Evolutionary conservation across 2,113 vertebrate genomes (phyloP), one percentile per base, ranked within the genome.

Genomic region (Cnemophilus loriae): DNA sequence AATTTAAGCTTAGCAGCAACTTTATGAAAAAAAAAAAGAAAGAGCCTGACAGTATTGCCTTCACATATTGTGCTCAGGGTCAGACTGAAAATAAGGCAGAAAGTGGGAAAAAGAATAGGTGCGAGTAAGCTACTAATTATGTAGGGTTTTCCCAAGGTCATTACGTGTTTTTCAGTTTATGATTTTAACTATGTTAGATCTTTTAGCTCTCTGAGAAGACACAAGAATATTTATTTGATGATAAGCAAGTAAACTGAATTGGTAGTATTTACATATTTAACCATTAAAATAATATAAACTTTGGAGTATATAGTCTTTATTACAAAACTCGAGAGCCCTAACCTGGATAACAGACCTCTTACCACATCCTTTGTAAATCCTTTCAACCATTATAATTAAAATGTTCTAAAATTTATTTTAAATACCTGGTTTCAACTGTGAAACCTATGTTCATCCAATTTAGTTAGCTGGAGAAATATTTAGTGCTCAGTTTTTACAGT

Each of bases 31-130:
- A 28, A 42, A 52, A 76, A 39, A 9, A 0, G 3, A 23, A 44
- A 89, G 10, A 76, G 16, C 5, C 5, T 39, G 26, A 53, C 9
- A 70, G 6, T 1, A 39, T 41, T 74, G 19, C 7, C 23, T 83
- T 65, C 37, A 32, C 49, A 15, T 23, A 16, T 14, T 42, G 10
- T 61, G 13, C 17, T 64, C 37, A 56, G 10, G 16, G 7, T 53
- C 7, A 81, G 27, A 47, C 13, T n/a, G 57, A 83, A 91, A 82
- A 49, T 44, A 49, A 53, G 7, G 14, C n/a, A 76, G 20, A 13
- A 79, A 79, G 8, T 16, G 7, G 55, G 0, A 1, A 5, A 24
- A 55, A 49, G 78, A 8, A 7, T 16, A 3, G 3, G 0, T n/a
- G 27, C 1, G 1, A 65, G 9, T 13, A 56, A 70, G 6, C 6